A percentile compares a stretch with the other conserved stretches of the same genome.
These are phyloP conservation scores for Sminthurides aquaticus DNA, from an alignment of 2,888 invertebrate species.

Conservation along the genomic window DNA sequence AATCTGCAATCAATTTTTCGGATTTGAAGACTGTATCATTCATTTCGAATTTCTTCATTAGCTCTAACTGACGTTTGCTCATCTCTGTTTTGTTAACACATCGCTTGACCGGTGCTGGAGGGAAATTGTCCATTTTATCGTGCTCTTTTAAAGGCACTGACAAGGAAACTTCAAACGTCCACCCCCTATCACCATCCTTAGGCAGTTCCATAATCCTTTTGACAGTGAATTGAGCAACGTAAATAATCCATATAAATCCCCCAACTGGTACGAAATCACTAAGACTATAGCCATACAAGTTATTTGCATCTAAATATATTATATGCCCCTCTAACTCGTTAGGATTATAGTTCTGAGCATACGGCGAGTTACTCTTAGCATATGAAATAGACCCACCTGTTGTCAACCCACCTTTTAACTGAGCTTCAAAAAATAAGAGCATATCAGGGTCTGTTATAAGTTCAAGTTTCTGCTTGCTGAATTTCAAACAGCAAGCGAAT, in stretches of 20 bases:
- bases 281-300: not conserved
- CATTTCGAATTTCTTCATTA: not conserved
- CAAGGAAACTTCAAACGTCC: not conserved
- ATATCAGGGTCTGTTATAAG: not conserved
- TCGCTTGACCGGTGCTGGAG: not conserved
- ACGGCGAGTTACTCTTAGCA: not conserved
- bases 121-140: not conserved
- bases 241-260: not conserved
- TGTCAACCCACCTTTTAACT: not conserved
- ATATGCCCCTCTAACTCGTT: no score
- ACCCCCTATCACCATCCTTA: not conserved
- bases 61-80: not conserved
- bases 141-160: not conserved
- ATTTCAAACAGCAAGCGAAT: not conserved
- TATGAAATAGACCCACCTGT: not conserved
- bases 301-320: not conserved
- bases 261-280: not conserved
- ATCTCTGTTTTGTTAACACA: not conserved
- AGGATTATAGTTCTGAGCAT: not conserved
- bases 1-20: constrained; percentile 18
- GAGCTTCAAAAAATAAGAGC: not conserved
- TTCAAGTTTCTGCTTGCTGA: not conserved
- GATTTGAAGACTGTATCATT: not conserved
- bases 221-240: not conserved
- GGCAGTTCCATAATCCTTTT: not conserved